phyloP scores from a whole-genome alignment of 1,140 invertebrate species.

The Pteromalus puparum region DNA sequence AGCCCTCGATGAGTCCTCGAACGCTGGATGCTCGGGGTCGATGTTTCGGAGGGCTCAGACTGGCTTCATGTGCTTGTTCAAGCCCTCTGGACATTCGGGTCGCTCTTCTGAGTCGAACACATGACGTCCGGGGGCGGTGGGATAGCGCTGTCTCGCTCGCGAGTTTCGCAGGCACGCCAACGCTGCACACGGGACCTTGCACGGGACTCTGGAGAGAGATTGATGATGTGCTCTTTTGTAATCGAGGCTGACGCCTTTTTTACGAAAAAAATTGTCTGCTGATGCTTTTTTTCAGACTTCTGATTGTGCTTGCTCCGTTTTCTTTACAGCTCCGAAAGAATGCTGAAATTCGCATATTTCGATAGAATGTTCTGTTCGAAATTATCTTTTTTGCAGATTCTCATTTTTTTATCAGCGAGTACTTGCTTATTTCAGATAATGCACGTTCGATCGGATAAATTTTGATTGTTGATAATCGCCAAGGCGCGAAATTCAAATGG shows the following conservation, averaged over 20 bases:
- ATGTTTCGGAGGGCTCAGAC: background rate
- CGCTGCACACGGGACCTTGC: background rate
- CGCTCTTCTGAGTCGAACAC: slow-evolving; percentile 23
- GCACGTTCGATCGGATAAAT: background rate
- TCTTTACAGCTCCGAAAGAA: background rate
- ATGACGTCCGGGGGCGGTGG: slow-evolving; percentile 53
- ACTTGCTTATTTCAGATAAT: background rate
- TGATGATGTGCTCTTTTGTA: background rate
- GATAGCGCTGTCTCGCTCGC: background rate
- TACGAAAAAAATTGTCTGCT: background rate
- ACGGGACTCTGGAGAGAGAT: no score
- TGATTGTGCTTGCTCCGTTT: background rate
- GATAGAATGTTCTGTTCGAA: no score
- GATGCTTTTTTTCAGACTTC: background rate
- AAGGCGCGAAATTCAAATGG: slow-evolving; percentile 35
- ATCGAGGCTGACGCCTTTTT: background rate
- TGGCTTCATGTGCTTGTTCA: background rate
- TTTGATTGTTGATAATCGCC: background rate
- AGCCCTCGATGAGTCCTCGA: no score
- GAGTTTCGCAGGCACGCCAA: background rate
- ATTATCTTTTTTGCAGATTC: background rate
- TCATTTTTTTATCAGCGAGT: background rate
- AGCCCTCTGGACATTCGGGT: background rate
- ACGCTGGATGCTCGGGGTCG: background rate
- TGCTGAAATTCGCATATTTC: no score